phyloP scores from a whole-genome alignment of 2,888 invertebrate species.

The Adelphocoris suturalis region DNA sequence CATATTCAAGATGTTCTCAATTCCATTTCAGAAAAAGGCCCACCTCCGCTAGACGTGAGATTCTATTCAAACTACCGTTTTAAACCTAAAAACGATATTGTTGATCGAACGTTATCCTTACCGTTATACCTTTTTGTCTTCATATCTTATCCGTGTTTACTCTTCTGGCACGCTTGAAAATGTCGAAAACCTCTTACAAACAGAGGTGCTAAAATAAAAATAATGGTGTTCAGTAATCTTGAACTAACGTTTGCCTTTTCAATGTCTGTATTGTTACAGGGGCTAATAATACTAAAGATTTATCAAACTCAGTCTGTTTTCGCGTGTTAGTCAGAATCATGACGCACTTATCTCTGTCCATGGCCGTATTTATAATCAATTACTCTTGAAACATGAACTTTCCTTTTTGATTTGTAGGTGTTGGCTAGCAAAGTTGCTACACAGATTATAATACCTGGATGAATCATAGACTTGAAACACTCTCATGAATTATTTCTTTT shows the following conservation, averaged over 20 bases:
- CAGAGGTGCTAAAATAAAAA: neutral
- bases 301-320: no score
- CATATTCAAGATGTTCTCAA: neutral
- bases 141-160: neutral
- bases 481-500: constrained; percentile 75
- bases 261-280: no score
- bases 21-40: neutral
- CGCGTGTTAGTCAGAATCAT: no score
- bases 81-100: neutral
- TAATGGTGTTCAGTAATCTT: neutral
- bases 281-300: no score
- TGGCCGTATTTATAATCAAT: no score
- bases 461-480: no score
- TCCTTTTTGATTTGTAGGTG: no score
- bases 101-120: neutral
- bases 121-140: neutral
- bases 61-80: neutral
- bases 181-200: neutral
- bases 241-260: no score
- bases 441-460: no score
- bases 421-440: no score
- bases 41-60: neutral
- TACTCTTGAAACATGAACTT: no score
- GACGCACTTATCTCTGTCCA: no score
- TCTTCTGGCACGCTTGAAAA: neutral